phyloP scores from a whole-genome alignment of 2,888 invertebrate species.

The Cephus pulcher region DNA sequence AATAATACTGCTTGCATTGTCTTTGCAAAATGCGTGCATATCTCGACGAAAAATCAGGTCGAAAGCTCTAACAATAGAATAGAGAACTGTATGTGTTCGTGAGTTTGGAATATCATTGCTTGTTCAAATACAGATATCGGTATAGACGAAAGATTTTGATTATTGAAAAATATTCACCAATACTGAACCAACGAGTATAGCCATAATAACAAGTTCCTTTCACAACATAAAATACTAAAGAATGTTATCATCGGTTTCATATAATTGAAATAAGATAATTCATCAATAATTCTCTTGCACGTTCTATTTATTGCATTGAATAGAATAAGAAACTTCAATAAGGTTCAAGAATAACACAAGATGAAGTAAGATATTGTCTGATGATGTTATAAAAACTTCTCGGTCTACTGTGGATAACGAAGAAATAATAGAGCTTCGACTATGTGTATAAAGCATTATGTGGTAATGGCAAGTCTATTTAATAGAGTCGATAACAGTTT shows the following conservation, averaged over 20 bases:
- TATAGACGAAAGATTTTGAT: not conserved
- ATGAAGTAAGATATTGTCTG: not conserved
- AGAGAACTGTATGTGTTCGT: not conserved
- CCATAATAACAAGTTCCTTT: no score
- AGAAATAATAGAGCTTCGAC: not conserved
- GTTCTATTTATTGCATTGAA: not conserved
- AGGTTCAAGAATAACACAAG: not conserved
- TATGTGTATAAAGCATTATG: not conserved
- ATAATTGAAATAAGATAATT: not conserved
- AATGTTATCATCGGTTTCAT: no score
- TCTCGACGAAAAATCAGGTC: not conserved
- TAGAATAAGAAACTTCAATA: not conserved
- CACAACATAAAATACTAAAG: no score
- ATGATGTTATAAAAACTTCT: not conserved
- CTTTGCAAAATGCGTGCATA: not conserved
- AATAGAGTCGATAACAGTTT: not conserved
- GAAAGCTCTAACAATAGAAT: not conserved
- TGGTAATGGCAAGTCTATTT: not conserved
- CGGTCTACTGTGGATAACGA: not conserved
- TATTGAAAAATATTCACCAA: not conserved
- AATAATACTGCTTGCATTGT: not conserved
- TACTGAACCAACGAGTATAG: not conserved
- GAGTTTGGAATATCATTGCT: not conserved
- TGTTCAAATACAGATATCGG: not conserved
- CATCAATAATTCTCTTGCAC: not conserved